Base-by-base conservation (phyloP, 2,888 invertebrate species). In the Sympetrum striolatum region DNA sequence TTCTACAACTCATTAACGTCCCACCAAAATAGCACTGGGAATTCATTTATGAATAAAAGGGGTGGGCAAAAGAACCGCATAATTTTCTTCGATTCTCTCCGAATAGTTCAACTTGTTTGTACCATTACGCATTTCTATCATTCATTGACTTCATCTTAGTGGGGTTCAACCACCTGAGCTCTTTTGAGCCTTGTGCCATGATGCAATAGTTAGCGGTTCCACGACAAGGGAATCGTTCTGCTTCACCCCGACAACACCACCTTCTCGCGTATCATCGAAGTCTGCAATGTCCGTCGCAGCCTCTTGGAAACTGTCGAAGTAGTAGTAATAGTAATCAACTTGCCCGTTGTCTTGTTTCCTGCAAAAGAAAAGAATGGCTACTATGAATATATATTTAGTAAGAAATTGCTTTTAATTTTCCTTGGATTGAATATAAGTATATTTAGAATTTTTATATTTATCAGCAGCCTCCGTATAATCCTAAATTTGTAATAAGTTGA, bases 221-320 rank as follows among this genome's bases (percentile, higher is more conserved):
- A 86, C 60, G 1, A 86, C 60, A 37, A 22, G n/a, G 2, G 60
- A 58, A 60, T 86, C 60, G 22, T 22, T 14, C 6, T 86, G 31
- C n/a, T 60, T 37, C 8, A 58, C 35, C 2, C n/a, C 37, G 60
- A 15, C 22, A 5, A 4, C 60, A 37, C 10, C 39, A 10, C 44
- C 44, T 1, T 86, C 60, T 3, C 37, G n/a, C 37, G 12, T 37
- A 0, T 86, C 86, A 8, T 86, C 86, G 35, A 86, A 64, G 22
- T 60, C 86, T 37, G 37, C 86, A 10, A 58, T 60, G 0, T 31
- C 60, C 10, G 86, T 86, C 37, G 64, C 86, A 22, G 58, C 86
- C n/a, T 86, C 86, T 37, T 60, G 58, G 14, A 86, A 86, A 48
- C 86, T 86, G n/a, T 86, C 86, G n/a, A 60, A 39, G 86, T 86